Base-by-base conservation (phyloP, 1,140 invertebrate species). In the Oedothorax gibbosus region DNA sequence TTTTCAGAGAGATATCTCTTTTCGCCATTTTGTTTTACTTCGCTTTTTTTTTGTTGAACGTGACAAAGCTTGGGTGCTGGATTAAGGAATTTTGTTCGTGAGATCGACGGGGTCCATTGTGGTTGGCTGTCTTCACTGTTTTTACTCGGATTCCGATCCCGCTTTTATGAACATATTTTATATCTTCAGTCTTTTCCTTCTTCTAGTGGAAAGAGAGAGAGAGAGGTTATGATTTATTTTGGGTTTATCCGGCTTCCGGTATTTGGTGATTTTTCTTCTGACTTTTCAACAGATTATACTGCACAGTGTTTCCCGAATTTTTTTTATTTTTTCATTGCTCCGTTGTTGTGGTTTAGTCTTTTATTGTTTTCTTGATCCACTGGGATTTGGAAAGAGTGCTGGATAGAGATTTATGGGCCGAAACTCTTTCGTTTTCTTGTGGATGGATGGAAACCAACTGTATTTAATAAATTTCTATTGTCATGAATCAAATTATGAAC, bases 121-220 rank as follows among this genome's bases (percentile, higher is more conserved):
- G 60, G 75, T 50, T n/a, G 35, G 57, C 60, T 77, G n/a, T 77
- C 51, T 77, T 56, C 75, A 21, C 75, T 64, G 75, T 64, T 77
- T 77, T 77, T n/a, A 14, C 57, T 77, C 49, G 35, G 72, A 75
- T 60, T 75, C 53, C 75, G 53, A 77, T 77, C 35, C 75, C 35
- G 60, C 57, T 64, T 77, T 77, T 20, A 77, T 77, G 54, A 77
- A 77, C 60, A 64, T 77, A 77, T 77, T 77, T 77, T 49, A 77
- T 50, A 77, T 64, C 35, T 77, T 21, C 35, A 21, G 6, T 18
- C 53, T 71, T 71, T 51, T 51, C 35, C 35, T n/a, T 71, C 35
- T 53, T 66, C 12, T 66, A 66, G 5, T 66, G 21, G 15, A 18
- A 53, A 15, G 49, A 57, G 60, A 6, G 56, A 56, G 20, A 57